A percentile compares a stretch with the other conserved stretches of the same genome.
Conservation (phyloP, 2,888 invertebrate species). For the Campoplex capitator region DNA sequence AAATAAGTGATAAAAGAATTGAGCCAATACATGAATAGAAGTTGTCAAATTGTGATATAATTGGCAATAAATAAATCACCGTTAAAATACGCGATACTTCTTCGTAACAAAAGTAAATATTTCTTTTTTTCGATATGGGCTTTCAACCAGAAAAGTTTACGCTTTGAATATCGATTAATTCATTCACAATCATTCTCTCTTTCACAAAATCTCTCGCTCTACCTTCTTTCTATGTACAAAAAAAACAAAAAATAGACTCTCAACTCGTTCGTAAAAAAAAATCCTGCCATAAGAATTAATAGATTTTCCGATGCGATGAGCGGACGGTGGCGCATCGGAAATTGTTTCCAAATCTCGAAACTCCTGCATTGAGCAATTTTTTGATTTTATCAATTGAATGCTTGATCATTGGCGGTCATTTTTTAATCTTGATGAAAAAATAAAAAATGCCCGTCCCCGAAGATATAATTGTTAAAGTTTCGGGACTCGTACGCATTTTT, state of each 20-base stretch:
- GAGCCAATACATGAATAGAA: background rate
- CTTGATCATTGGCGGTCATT: slow-evolving; percentile 39
- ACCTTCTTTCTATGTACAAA: slow-evolving; percentile 69
- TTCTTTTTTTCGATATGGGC: background rate
- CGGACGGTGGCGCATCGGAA: slow-evolving; percentile 26
- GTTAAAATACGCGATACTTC: background rate
- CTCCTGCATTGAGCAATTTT: slow-evolving; percentile 53
- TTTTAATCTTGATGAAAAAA: background rate
- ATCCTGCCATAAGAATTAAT: slow-evolving; percentile 34
- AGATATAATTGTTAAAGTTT: background rate
- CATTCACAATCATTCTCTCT: slow-evolving; percentile 11
- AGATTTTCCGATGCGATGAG: slow-evolving; percentile 36
- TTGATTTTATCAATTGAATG: slow-evolving; percentile 39
- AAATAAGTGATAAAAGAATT: background rate
- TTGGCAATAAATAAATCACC: background rate
- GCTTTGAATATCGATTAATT: background rate
- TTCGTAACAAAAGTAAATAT: slow-evolving; percentile 1
- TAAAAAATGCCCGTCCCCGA: slow-evolving; percentile 2
- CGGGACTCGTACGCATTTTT: background rate
- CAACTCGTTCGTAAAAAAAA: slow-evolving; percentile 72
- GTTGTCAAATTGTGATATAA: background rate
- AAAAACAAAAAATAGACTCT: slow-evolving; percentile 73
- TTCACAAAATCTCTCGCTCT: slow-evolving; percentile 2
- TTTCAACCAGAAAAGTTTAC: background rate
- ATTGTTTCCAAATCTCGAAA: slow-evolving; percentile 32